Percentiles rank a stretch among this genome's conserved stretches.
Evolutionary conservation across 2,113 vertebrate species (phyloP).

Genomic region (Macaca mulatta): DNA sequence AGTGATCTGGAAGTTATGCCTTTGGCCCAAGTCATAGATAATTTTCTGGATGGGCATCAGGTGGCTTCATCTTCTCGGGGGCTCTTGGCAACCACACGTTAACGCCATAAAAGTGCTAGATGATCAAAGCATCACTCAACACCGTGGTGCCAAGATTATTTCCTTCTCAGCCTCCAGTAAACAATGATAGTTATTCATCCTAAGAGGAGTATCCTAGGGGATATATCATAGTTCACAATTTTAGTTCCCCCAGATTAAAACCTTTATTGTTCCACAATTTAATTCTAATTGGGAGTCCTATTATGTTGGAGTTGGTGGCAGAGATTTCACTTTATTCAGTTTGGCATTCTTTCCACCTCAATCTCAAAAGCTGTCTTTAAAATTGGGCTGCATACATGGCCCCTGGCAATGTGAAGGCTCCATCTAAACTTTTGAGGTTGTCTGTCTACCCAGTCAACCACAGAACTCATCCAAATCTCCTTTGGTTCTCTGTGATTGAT

Average conservation of each 20-base stretch:
- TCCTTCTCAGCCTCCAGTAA: background rate
- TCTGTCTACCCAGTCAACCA: background rate
- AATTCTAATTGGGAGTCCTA: background rate
- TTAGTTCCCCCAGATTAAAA: background rate
- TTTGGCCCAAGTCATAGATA: background rate
- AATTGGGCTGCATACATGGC: background rate
- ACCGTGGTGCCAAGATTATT: background rate
- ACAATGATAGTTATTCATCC: background rate
- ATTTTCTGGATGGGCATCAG: background rate
- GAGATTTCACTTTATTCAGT: background rate
- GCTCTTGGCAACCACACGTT: background rate
- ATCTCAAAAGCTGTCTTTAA: background rate
- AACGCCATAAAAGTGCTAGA: background rate
- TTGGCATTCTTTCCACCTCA: background rate
- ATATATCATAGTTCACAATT: background rate
- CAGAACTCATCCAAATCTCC: background rate
- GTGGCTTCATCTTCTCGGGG: background rate
- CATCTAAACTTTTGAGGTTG: background rate
- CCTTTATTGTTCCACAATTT: background rate
- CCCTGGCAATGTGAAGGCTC: background rate
- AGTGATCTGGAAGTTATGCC: background rate
- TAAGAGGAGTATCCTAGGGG: background rate
- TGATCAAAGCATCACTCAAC: background rate
- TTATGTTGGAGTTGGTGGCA: background rate
- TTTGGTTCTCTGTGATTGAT: background rate